Percentiles rank a stretch among this genome's conserved stretches.
phyloP scores from a whole-genome alignment of 2,797 vertebrate genomes.

The Echeneis naucrates region DNA sequence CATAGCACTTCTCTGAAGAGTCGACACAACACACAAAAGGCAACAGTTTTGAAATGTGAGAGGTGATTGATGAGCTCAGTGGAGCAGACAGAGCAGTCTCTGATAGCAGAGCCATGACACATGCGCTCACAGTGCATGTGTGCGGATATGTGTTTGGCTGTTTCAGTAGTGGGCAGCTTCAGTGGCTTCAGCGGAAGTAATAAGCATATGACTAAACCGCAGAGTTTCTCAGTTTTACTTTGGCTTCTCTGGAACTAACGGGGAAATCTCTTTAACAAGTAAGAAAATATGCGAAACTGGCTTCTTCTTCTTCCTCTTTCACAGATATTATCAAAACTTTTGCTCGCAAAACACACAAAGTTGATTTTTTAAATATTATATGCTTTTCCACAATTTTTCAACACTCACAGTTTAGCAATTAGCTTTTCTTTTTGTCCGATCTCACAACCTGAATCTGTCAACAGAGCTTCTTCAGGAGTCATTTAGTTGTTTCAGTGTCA shows the following conservation, averaged over 20 bases:
- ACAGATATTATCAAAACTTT: neutral
- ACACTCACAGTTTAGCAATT: neutral
- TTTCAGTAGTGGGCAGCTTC: neutral
- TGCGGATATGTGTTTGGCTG: neutral
- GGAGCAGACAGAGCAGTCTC: constrained; percentile 26
- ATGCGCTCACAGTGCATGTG: neutral
- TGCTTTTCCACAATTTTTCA: neutral
- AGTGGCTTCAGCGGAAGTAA: neutral
- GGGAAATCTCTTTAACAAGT: neutral
- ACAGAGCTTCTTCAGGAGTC: no score
- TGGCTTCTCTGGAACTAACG: neutral
- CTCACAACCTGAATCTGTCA: neutral
- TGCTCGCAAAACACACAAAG: neutral
- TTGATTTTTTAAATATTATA: neutral
- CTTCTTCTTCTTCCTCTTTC: neutral
- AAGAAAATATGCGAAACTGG: neutral
- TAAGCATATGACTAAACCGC: neutral
- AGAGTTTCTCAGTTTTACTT: neutral
- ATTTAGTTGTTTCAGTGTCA: neutral
- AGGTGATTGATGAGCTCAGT: constrained; percentile 34
- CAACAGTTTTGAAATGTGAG: constrained; percentile 55
- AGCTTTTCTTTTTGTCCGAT: neutral
- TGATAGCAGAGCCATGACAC: constrained; percentile 3
- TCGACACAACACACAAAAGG: constrained; percentile 51
- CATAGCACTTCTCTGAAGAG: constrained; percentile 91